Evolutionary conservation across 2,797 vertebrate species (phyloP).

Genomic region (Chromobotia macracanthus): DNA sequence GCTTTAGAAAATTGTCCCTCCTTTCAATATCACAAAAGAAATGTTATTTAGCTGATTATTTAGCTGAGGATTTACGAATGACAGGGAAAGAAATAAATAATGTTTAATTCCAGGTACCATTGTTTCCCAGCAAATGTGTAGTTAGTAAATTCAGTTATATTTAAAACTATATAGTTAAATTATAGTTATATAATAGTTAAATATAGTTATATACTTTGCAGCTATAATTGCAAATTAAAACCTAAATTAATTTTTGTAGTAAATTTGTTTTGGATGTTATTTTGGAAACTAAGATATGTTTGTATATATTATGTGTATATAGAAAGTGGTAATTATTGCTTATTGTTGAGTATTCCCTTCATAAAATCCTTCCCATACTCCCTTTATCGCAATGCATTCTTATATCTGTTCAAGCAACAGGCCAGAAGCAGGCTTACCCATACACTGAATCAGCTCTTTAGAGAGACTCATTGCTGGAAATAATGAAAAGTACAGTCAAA

Average conservation of each 20-base stretch:
- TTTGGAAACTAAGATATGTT: too few relatives aligned
- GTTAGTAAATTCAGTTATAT: not conserved
- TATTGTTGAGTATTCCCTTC: not conserved
- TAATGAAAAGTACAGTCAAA: slow-evolving; percentile 31
- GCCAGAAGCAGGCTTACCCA: not conserved
- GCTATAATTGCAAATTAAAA: too few relatives aligned
- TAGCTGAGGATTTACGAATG: not conserved
- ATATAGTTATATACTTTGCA: too few relatives aligned
- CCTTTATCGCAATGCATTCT: slow-evolving; percentile 29
- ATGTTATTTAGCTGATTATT: not conserved
- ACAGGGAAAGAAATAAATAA: not conserved
- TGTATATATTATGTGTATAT: too few relatives aligned
- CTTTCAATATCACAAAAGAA: not conserved
- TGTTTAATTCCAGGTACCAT: not conserved
- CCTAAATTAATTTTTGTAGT: too few relatives aligned
- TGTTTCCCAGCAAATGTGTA: not conserved
- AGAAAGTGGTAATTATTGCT: not conserved
- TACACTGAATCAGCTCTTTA: slow-evolving; percentile 20
- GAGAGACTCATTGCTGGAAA: slow-evolving; percentile 21
- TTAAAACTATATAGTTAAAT: too few relatives aligned
- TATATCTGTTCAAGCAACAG: slow-evolving; percentile 33
- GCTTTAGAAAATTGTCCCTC: not conserved
- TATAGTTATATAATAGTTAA: too few relatives aligned
- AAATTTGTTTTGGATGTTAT: too few relatives aligned
- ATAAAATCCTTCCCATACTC: slow-evolving; percentile 27